phyloP scores from a whole-genome alignment of 2,113 vertebrate species.

The Podilymbus podiceps region DNA sequence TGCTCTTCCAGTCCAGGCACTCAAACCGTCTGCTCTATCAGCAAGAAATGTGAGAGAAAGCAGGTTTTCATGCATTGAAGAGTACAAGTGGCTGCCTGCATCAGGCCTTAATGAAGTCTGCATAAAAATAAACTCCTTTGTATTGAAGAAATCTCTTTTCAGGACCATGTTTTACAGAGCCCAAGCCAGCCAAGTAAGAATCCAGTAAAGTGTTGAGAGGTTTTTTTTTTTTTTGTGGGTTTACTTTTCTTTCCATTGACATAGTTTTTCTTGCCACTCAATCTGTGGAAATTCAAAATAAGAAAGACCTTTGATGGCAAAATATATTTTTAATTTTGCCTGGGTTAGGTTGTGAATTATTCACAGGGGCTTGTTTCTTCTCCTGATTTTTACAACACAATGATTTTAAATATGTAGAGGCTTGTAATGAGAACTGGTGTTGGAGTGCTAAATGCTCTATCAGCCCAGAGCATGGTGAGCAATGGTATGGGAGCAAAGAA shows the following conservation, averaged over 20 bases:
- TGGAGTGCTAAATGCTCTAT: conserved; percentile 2
- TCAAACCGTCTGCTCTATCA: background rate
- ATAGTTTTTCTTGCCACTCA: background rate
- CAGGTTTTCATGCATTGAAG: background rate
- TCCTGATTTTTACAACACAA: conserved; percentile 69
- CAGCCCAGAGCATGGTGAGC: background rate
- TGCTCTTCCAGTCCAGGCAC: background rate
- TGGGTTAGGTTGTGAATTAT: conserved; percentile 71
- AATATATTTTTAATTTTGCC: conserved; percentile 82
- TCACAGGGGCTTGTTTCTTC: conserved; percentile 62
- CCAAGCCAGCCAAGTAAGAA: background rate
- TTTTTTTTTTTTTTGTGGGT: background rate
- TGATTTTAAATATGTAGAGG: conserved; percentile 74
- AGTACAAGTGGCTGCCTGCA: background rate
- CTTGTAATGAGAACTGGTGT: conserved; percentile 17
- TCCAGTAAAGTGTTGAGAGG: background rate
- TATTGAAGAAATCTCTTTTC: background rate
- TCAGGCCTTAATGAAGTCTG: background rate
- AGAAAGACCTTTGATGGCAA: conserved; percentile 54
- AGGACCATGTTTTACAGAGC: background rate
- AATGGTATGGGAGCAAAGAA: background rate
- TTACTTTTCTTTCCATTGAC: background rate
- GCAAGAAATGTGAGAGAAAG: background rate
- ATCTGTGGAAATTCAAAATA: conserved; percentile 26
- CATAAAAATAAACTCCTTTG: background rate